A percentile compares a stretch with the other conserved stretches of the same genome.
These are phyloP conservation scores for Trichonephila clavata DNA, from an alignment of 1,140 invertebrate species.

Conservation along the genomic window DNA sequence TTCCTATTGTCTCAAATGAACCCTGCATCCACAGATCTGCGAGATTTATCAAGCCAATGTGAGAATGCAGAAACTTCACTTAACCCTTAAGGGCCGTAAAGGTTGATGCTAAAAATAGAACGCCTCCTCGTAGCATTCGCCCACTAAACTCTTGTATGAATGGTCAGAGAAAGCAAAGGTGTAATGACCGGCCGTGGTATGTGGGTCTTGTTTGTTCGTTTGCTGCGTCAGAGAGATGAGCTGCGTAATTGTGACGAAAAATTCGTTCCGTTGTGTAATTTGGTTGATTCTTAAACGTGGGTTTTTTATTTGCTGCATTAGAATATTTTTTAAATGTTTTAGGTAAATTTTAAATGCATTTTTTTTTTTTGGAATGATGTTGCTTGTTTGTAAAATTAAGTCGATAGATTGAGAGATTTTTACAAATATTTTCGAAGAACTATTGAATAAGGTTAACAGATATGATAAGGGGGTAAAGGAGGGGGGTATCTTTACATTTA, in stretches of 20 bases:
- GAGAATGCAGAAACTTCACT: slow-evolving; percentile 1
- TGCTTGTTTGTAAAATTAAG: too few species aligned
- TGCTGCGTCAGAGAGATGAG: background rate
- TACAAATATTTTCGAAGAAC: too few species aligned
- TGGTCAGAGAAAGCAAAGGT: background rate
- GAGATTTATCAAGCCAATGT: background rate
- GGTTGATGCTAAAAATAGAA: background rate
- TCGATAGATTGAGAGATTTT: too few species aligned
- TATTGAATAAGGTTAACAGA: too few species aligned
- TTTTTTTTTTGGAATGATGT: too few species aligned
- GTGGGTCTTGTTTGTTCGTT: slow-evolving; percentile 42
- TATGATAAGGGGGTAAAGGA: too few species aligned
- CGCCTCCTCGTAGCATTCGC: background rate
- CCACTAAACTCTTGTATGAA: slow-evolving; percentile 33
- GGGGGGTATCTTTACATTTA: too few species aligned
- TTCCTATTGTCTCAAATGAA: background rate
- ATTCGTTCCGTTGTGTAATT: background rate
- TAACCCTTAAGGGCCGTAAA: background rate
- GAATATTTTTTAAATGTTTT: too few species aligned
- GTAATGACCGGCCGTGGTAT: slow-evolving; percentile 42
- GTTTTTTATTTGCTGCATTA: background rate
- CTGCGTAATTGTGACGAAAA: background rate
- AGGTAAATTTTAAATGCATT: too few species aligned
- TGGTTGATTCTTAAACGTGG: background rate
- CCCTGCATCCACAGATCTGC: background rate